Base-by-base conservation (phyloP, 2,113 vertebrate genomes). In the Siniperca chuatsi region DNA sequence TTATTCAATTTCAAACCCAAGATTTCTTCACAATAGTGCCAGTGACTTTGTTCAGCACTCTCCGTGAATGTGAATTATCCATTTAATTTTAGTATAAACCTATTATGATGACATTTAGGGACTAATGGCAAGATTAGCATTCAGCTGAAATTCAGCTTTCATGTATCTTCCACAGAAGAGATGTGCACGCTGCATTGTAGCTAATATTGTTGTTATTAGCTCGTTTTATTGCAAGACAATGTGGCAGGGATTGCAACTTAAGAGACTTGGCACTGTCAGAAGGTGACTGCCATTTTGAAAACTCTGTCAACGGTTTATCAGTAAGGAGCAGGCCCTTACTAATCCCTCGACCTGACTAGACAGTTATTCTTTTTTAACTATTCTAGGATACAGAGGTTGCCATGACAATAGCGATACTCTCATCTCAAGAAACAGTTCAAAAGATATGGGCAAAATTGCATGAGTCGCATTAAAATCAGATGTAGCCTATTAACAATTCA, bases 1-100 rank as follows among this genome's bases (percentile, higher is more conserved):
- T 82, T 82, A 77, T 83, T 90, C 23, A 84, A 90, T 84, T 90
- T 82, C 13, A 82, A 81, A 78, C 52, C 68, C 16, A n/a, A 76
- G 50, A 81, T 75, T 85, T 87, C 44, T n/a, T 48, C 66, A 54
- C 64, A 81, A 67, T 66, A 57, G 73, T 83, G 69, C 70, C 0
- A 2, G 48, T 75, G 78, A 92, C 61, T 78, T 86, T 66, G 23
- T 78, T 88, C 40, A 66, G 67, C 48, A 72, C 71, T 37, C 33
- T 50, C 48, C 48, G 12, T 75, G 81, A 84, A 87, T 80, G 60
- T 78, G 60, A 90, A 81, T 85, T 83, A 74, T 70, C 44, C 42
- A 65, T 84, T 88, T 82, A 46, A 79, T 88, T 86, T 78, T 6
- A 61, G n/a, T 69, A 55, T 65, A 73, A 84, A 75, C 66, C 48